These are phyloP conservation scores for Kryphioiulus occultus DNA, from an alignment of 2,888 invertebrate species.

Conservation along the genomic window DNA sequence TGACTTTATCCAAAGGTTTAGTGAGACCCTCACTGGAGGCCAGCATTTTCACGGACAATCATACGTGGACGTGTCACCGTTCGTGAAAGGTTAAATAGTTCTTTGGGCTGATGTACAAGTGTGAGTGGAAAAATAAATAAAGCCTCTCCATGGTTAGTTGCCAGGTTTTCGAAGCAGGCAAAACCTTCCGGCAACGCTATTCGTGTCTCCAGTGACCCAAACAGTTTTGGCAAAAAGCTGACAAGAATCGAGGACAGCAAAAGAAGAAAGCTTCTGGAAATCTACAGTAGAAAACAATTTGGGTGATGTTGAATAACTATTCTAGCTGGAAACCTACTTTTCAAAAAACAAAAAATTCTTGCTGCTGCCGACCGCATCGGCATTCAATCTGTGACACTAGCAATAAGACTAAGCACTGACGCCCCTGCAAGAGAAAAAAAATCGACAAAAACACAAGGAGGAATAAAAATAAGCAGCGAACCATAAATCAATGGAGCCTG, in stretches of 20 bases:
- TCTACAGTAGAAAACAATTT: background rate
- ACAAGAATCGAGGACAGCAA: background rate
- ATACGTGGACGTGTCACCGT: background rate
- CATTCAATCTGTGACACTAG: background rate
- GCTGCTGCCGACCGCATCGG: background rate
- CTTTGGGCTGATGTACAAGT: background rate
- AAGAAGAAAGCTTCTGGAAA: background rate
- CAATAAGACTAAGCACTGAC: background rate
- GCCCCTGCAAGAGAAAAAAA: background rate
- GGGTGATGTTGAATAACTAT: background rate
- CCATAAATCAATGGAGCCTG: background rate
- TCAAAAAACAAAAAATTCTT: background rate
- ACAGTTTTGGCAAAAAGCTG: background rate
- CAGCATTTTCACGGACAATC: background rate
- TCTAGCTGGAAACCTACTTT: background rate
- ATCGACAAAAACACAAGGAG: background rate
- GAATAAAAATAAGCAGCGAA: background rate
- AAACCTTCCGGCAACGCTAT: background rate
- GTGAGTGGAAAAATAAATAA: background rate
- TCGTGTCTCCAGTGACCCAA: background rate
- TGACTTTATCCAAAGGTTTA: background rate
- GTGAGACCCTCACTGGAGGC: background rate
- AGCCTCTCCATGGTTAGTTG: background rate
- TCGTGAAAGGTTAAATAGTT: background rate
- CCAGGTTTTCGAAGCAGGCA: background rate